Evolutionary conservation across 2,797 vertebrate genomes (phyloP).

Genomic region (Sardinella longiceps): DNA sequence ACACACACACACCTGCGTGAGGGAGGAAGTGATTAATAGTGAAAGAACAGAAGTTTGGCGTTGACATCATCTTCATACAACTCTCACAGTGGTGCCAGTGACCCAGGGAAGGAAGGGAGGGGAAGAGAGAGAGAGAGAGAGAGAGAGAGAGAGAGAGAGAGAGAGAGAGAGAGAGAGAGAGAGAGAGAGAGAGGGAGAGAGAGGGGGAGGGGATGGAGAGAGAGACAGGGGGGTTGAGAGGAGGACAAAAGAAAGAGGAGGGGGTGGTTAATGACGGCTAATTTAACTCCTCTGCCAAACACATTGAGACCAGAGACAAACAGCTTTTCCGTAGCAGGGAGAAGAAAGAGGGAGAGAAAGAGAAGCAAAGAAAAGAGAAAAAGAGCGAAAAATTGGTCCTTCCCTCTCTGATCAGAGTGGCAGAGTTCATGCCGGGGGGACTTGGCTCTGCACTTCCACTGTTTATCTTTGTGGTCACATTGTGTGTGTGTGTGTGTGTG

Average conservation of each 20-base stretch:
- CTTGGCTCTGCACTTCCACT: not conserved
- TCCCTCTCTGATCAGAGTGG: not conserved
- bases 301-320: constrained; percentile 72
- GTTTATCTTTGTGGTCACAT: no score
- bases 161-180: not conserved
- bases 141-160: not conserved
- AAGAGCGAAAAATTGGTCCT: not conserved
- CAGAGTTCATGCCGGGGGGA: not conserved
- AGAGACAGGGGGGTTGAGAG: no score
- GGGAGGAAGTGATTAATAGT: constrained; percentile 9
- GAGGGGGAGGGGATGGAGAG: no score
- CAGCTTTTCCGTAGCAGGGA: constrained; percentile 56
- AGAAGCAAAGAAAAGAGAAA: constrained; percentile 18
- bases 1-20: not conserved
- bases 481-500: not conserved
- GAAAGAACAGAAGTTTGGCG: constrained; percentile 18
- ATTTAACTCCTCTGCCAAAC: constrained; percentile 66
- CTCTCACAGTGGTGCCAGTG: constrained; percentile 60
- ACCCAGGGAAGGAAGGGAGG: not conserved
- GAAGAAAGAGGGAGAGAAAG: constrained; percentile 12
- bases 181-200: not conserved
- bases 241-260: not conserved
- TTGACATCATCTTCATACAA: constrained; percentile 59
- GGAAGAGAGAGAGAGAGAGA: not conserved
- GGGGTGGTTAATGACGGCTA: constrained; percentile 71